phyloP scores from a whole-genome alignment of 2,888 invertebrate genomes.

The Ectropis crepuscularia region DNA sequence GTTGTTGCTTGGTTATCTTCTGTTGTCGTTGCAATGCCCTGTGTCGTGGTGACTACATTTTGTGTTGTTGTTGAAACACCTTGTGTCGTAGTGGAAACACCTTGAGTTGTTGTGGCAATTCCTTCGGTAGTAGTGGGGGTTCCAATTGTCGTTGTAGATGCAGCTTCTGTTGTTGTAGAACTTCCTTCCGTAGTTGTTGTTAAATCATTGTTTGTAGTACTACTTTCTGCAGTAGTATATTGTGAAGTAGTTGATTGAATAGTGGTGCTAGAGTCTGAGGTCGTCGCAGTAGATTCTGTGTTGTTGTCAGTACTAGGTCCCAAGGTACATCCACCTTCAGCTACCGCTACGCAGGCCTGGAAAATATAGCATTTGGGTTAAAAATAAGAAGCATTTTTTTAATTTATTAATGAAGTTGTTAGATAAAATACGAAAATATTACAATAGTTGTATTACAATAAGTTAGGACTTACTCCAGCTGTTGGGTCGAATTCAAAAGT shows the following conservation, averaged over 20 bases:
- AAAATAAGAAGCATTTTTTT: no score
- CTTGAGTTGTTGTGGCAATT: not conserved
- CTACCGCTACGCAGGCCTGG: conserved; percentile 9
- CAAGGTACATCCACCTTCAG: conserved; percentile 21
- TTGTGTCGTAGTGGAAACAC: not conserved
- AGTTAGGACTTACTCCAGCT: not conserved
- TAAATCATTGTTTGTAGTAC: conserved; percentile 2
- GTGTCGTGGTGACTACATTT: not conserved
- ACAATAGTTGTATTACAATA: not conserved
- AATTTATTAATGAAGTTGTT: no score
- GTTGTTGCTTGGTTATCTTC: conserved; percentile 16
- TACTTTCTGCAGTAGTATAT: not conserved
- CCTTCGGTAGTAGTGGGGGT: not conserved
- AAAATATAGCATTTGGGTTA: not conserved
- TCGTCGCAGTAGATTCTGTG: conserved; percentile 12
- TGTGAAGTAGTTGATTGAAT: conserved; percentile 1
- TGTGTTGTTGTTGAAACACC: not conserved
- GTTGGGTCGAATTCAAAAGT: conserved; percentile 50
- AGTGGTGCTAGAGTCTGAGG: not conserved
- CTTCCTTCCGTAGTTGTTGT: not conserved
- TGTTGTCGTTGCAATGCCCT: conserved; percentile 5
- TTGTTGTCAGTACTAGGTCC: conserved; percentile 1
- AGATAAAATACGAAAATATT: not conserved
- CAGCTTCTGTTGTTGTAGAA: not conserved
- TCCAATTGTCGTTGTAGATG: not conserved